Percentiles rank a stretch among this genome's conserved stretches.
These are phyloP conservation scores for Cerastis rubricosa DNA, from an alignment of 2,888 invertebrate species.

Conservation along the genomic window DNA sequence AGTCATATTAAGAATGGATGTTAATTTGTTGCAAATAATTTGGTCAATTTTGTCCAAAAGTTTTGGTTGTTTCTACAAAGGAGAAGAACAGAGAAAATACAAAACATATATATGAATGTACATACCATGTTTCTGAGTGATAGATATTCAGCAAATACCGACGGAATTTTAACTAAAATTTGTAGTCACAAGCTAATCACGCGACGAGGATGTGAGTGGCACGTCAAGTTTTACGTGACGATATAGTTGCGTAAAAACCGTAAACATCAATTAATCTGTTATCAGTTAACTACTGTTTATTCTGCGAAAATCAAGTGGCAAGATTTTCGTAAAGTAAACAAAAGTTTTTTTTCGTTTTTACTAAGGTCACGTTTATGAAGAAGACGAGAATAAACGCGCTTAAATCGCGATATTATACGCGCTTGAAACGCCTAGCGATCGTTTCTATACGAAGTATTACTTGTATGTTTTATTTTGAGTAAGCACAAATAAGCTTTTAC, in stretches of 20 bases:
- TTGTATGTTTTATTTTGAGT: neutral
- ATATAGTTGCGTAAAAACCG: slow-evolving; percentile 14
- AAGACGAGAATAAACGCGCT: neutral
- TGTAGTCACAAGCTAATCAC: slow-evolving; percentile 15
- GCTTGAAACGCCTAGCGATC: too few relatives aligned
- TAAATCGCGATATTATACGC: neutral
- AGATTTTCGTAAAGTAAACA: neutral
- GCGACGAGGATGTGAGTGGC: slow-evolving; percentile 5
- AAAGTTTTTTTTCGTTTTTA: neutral
- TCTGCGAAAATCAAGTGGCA: slow-evolving; percentile 17
- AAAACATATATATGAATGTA: neutral
- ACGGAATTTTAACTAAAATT: neutral
- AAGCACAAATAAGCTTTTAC: neutral
- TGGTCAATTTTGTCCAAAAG: neutral
- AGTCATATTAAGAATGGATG: neutral
- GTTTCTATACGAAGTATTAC: neutral
- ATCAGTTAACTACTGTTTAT: slow-evolving; percentile 29
- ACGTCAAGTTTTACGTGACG: slow-evolving; percentile 10
- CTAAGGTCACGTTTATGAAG: neutral
- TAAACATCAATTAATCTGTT: slow-evolving; percentile 24
- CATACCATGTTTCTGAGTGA: neutral
- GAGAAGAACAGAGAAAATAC: neutral
- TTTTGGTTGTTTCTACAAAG: neutral
- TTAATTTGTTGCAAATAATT: neutral
- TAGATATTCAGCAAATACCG: neutral